Evolutionary conservation across 35 echinoderm and acorn worm genomes (phyloP).

Genomic region (Apostichopus californicus): DNA sequence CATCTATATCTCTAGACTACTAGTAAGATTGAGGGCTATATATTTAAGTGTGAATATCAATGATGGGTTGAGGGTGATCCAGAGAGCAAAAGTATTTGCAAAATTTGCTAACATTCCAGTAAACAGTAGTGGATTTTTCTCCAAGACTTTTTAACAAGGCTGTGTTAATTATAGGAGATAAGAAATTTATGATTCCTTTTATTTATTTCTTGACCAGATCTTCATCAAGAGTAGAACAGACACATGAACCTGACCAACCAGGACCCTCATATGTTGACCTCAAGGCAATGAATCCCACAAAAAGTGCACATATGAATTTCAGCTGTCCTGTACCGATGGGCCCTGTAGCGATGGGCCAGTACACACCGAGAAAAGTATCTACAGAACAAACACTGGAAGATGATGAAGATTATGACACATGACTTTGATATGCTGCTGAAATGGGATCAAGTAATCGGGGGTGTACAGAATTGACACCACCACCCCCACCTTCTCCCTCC

Average conservation of each 20-base stretch:
- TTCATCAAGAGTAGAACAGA: neutral
- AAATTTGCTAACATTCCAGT: too few relatives aligned
- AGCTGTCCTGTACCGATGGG: neutral
- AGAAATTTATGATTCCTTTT: neutral
- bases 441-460: neutral
- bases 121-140: too few relatives aligned
- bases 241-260: neutral
- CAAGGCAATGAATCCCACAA: neutral
- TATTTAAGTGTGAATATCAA: too few relatives aligned
- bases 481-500: too few relatives aligned
- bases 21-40: too few relatives aligned
- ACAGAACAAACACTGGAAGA: constrained; percentile 6
- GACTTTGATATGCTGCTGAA: neutral
- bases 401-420: constrained; percentile 7
- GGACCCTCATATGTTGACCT: neutral
- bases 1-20: too few relatives aligned
- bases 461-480: too few relatives aligned
- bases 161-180: too few relatives aligned
- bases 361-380: constrained; percentile 3
- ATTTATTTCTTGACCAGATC: neutral
- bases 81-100: too few relatives aligned
- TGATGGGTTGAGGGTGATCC: too few relatives aligned
- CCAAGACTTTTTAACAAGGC: too few relatives aligned
- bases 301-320: neutral
- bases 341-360: neutral